Evolutionary conservation across 2,888 invertebrate species (phyloP), one percentile per base, ranked within the genome.

Genomic region (Lasioglossum morio): DNA sequence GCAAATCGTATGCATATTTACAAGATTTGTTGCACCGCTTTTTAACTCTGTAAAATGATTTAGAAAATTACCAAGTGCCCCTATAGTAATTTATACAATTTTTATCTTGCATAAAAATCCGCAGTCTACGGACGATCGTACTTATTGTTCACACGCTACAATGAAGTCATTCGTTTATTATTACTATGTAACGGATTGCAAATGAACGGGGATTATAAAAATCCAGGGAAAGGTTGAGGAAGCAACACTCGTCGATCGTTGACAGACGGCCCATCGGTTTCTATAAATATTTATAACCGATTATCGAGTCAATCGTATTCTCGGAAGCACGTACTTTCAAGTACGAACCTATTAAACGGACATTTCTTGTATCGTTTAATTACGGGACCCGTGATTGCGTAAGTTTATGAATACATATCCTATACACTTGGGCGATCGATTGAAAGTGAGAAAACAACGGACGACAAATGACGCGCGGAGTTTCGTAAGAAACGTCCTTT

Each of bases 381-480:
- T 79, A 46, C 73, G 7, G 34, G 27, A 27, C 48, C 19, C 8
- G 2, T 4, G 72, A 75, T 85, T 79, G n/a, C 83, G 84, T 83
- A 78, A 76, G 34, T 83, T 66, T 37, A 57, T 57, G 72, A 66
- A 84, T 82, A 48, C n/a, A 72, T 30, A n/a, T 63, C 14, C 19
- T 30, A 43, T 40, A n/a, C 37, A 37, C 69, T 37, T 23, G 37
- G 37, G 12, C 57, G n/a, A 74, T 80, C 60, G 37, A 76, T 83
- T 10, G 72, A 72, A 72, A 34, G 74, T 60, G 19, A 27, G 5
- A 82, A 72, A 34, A 60, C 10, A 30, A 19, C 69, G 80, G 72
- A 69, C 79, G 84, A 46, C 76, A 48, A 63, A 27, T 43, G 66
- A 43, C 37, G 69, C 37, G 34, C 16, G 8, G 10, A 37, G 37